Percentiles rank a stretch among this genome's conserved stretches.
Conservation (phyloP, 2,888 invertebrate genomes). For the Timema cristinae region DNA sequence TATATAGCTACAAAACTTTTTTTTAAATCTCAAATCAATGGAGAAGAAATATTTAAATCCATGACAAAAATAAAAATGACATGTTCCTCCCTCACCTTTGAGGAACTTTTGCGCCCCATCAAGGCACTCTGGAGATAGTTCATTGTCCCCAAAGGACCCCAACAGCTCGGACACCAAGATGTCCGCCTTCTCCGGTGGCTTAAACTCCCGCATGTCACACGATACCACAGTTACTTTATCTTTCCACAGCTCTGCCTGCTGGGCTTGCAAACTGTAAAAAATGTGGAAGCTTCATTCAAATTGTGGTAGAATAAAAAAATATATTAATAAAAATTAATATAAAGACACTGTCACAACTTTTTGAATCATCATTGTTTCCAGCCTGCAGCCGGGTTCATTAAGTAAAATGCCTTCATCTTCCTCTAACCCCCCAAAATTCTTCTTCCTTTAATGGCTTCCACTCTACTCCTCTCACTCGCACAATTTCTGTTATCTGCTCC, state of each 20-base stretch:
- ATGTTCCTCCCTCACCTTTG: conserved; percentile 49
- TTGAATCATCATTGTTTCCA: too few relatives aligned
- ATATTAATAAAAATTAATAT: conserved; percentile 4
- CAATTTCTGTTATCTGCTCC: too few relatives aligned
- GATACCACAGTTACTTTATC: conserved; percentile 72
- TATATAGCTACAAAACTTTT: neutral
- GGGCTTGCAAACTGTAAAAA: conserved; percentile 55
- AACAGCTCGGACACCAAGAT: conserved; percentile 93
- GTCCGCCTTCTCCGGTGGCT: conserved; percentile 83
- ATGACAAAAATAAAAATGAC: conserved; percentile 6
- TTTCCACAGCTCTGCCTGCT: conserved; percentile 74
- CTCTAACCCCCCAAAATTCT: too few relatives aligned
- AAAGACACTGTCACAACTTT: neutral
- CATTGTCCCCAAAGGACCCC: conserved; percentile 98
- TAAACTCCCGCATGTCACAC: conserved; percentile 81
- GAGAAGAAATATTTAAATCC: neutral
- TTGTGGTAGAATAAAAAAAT: neutral
- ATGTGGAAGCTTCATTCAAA: neutral
- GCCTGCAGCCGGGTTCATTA: too few relatives aligned
- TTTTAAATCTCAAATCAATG: neutral
- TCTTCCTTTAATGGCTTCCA: too few relatives aligned
- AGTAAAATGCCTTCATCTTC: too few relatives aligned
- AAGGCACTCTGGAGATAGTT: conserved; percentile 95
- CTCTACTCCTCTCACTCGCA: too few relatives aligned
- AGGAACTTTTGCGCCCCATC: conserved; percentile 89